phyloP scores from a whole-genome alignment of 2,797 vertebrate genomes.

The Urophycis tenuis region DNA sequence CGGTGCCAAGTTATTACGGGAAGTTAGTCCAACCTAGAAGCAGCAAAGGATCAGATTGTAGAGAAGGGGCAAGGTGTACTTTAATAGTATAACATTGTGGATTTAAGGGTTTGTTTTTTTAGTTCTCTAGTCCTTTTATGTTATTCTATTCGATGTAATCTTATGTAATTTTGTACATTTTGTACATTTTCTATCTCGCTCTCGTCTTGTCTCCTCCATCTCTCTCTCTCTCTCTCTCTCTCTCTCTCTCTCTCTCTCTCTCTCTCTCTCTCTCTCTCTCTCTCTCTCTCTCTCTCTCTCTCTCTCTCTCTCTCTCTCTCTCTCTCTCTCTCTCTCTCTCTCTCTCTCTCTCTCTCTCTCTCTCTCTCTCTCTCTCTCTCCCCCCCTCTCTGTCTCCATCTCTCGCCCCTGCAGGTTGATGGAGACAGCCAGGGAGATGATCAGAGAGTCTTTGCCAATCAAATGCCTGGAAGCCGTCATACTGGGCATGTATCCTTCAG shows the following conservation, averaged over 20 bases:
- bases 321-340: slow-evolving; percentile 20
- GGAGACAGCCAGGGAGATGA: slow-evolving; percentile 97
- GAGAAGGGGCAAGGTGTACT: background rate
- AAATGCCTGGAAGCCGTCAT: slow-evolving; percentile 99
- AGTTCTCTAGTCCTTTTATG: background rate
- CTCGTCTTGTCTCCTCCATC: background rate
- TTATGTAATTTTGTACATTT: no score
- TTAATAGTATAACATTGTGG: background rate
- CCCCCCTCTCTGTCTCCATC: slow-evolving; percentile 19
- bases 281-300: background rate
- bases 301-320: slow-evolving; percentile 1
- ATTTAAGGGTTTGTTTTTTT: background rate
- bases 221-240: background rate
- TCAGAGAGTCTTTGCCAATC: slow-evolving; percentile 92
- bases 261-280: background rate
- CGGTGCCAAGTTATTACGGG: background rate
- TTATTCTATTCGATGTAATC: no score
- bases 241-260: background rate
- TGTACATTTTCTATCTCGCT: background rate
- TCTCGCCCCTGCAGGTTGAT: slow-evolving; percentile 77
- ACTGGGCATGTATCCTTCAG: slow-evolving; percentile 96
- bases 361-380: slow-evolving; percentile 21
- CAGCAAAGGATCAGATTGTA: no score
- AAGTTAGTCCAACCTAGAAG: no score
- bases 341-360: background rate